A percentile compares a stretch with the other conserved stretches of the same genome.
phyloP scores from a whole-genome alignment of 2,888 invertebrate genomes.

The Hemistola chrysoprasaria region DNA sequence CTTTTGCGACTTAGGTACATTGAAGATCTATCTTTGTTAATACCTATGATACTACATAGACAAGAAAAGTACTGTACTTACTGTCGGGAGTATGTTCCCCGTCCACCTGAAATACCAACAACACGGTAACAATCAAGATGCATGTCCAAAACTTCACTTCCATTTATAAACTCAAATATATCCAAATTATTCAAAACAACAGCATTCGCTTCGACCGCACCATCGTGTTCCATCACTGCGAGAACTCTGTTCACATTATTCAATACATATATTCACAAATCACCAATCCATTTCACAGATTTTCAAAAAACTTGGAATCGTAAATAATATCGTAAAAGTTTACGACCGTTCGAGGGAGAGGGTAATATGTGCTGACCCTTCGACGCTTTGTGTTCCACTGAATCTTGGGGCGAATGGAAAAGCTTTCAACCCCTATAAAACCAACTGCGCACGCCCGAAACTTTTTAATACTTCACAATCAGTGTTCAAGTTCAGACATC shows the following conservation, averaged over 20 bases:
- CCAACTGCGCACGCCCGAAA: constrained; percentile 60
- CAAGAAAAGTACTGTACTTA: constrained; percentile 42
- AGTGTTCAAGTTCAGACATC: constrained; percentile 19
- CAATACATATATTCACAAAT: constrained; percentile 3
- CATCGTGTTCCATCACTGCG: constrained; percentile 73
- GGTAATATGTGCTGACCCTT: constrained; percentile 32
- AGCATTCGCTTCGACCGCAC: constrained; percentile 35
- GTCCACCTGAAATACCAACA: constrained; percentile 46
- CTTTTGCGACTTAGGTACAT: too few relatives aligned
- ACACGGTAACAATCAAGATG: constrained; percentile 53
- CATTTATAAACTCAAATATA: constrained; percentile 64
- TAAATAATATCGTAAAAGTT: constrained; percentile 49
- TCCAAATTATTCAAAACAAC: constrained; percentile 53
- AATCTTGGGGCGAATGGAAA: constrained; percentile 52
- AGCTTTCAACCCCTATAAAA: constrained; percentile 34
- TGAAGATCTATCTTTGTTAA: too few relatives aligned
- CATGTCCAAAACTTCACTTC: constrained; percentile 69
- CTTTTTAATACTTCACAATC: constrained; percentile 35
- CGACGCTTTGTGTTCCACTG: constrained; percentile 48
- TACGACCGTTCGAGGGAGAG: constrained; percentile 23
- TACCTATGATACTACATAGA: too few relatives aligned
- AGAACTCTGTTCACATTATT: constrained; percentile 28
- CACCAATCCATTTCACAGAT: constrained; percentile 12
- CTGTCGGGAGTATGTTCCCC: constrained; percentile 56
- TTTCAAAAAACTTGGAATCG: constrained; percentile 1